Evolutionary conservation across 2,888 invertebrate species (phyloP).

Genomic region (Lycia hirtaria): DNA sequence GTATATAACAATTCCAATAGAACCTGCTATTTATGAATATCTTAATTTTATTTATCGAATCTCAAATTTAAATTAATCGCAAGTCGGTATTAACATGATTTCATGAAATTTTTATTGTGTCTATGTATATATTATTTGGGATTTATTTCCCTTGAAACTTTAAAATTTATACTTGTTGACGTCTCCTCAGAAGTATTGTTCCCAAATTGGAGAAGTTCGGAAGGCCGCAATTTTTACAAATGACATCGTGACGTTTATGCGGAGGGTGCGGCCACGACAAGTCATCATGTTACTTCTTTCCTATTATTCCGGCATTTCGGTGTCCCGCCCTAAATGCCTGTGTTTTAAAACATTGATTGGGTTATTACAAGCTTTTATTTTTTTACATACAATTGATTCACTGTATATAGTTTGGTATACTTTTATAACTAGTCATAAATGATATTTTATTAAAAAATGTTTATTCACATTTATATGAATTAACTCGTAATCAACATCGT

Average conservation of each 20-base stretch:
- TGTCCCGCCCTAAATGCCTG: slow-evolving; percentile 66
- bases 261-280: slow-evolving; percentile 80
- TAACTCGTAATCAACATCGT: too few relatives aligned
- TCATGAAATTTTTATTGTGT: too few relatives aligned
- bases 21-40: too few relatives aligned
- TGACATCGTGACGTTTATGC: slow-evolving; percentile 84
- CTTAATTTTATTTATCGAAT: too few relatives aligned
- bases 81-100: too few relatives aligned
- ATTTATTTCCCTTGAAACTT: neutral
- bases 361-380: slow-evolving; percentile 46
- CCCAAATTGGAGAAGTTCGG: slow-evolving; percentile 78
- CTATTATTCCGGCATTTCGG: slow-evolving; percentile 76
- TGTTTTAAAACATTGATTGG: slow-evolving; percentile 61
- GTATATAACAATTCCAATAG: too few relatives aligned
- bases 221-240: slow-evolving; percentile 85
- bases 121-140: too few relatives aligned
- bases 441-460: too few relatives aligned
- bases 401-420: too few relatives aligned
- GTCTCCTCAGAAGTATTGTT: slow-evolving; percentile 60
- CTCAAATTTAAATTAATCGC: too few relatives aligned
- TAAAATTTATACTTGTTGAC: neutral
- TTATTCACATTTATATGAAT: too few relatives aligned
- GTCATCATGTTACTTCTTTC: slow-evolving; percentile 84
- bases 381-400: neutral
- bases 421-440: too few relatives aligned